A percentile compares a stretch with the other conserved stretches of the same genome.
Evolutionary conservation across 2,113 vertebrate species (phyloP).

Genomic region (Tinamus guttatus): DNA sequence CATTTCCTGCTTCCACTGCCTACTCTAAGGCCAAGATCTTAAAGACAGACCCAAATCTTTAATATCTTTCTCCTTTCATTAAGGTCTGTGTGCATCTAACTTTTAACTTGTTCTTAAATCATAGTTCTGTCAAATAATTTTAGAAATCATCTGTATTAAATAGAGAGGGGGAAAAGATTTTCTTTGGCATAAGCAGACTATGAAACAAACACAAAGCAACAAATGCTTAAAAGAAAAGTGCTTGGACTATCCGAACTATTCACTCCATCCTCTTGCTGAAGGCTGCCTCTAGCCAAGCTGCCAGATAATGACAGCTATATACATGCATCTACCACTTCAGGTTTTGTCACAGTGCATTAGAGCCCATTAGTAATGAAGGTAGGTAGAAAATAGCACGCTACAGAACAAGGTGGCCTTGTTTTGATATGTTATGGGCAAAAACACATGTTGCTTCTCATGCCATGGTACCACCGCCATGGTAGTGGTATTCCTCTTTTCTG

Average conservation of each 20-base stretch:
- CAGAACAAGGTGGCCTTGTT: neutral
- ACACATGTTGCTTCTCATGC: neutral
- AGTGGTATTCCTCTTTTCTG: neutral
- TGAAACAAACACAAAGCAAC: neutral
- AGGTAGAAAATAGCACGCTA: neutral
- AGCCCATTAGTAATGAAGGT: neutral
- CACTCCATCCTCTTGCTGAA: neutral
- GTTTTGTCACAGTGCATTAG: neutral
- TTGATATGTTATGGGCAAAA: neutral
- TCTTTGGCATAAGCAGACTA: neutral
- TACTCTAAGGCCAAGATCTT: neutral
- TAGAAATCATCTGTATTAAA: neutral
- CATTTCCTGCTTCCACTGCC: neutral
- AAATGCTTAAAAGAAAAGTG: neutral
- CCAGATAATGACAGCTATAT: neutral
- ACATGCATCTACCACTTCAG: neutral
- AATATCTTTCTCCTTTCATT: neutral
- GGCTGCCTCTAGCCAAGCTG: neutral
- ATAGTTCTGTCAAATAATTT: neutral
- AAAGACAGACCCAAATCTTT: neutral
- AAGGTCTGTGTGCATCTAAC: neutral
- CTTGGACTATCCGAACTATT: neutral
- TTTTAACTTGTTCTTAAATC: neutral
- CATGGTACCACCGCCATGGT: neutral
- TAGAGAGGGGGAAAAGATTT: neutral